Evolutionary conservation across 35 echinoderm and acorn worm species (phyloP), one percentile per base, ranked within the genome.

Genomic region (Heliocidaris erythrogramma): DNA sequence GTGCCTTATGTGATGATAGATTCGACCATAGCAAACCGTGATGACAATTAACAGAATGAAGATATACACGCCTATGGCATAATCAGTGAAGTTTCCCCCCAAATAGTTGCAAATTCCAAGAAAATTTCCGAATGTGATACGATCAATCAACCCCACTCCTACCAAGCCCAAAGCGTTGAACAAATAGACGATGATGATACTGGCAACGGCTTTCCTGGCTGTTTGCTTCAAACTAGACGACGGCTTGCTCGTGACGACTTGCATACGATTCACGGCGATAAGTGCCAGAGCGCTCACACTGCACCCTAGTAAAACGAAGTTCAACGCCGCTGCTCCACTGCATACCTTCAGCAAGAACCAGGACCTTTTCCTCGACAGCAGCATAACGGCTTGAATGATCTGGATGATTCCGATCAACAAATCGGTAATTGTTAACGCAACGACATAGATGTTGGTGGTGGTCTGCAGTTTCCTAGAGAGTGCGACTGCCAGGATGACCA

Each of bases 401-500:
- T 52, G 91, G 29, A 59, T 92, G 59, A n/a, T 35, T 17, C 86
- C 65, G 6, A 87, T 96, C 30, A 95, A 48, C 13, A 96, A 93
- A 95, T 96, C 96, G 3, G 94, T 78, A 8, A 96, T 53, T 17
- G 96, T 87, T 48, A 96, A 48, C 17, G 94, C 85, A 47, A 96
- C 48, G 87, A 96, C 96, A 48, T 95, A 96, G 21, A 95, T 85
- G 47, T 96, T 96, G 8, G 96, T 96, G 30, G 94, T 95, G 9
- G 96, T 96, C 60, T 96, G 96, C 2, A 96, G 89, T 87, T 95
- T 96, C 42, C 94, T 49, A 12, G 96, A 96, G 0, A 96, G 35
- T 5, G 86, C 2, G n/a, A 96, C 94, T 2, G 96, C 85, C 31
- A 93, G 7, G 60, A 96, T 92, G 32, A 96, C 96, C 4, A 96